Percentiles rank a stretch among this genome's conserved stretches.
Conservation (phyloP, 1,140 invertebrate genomes). For the Sitophilus oryzae region DNA sequence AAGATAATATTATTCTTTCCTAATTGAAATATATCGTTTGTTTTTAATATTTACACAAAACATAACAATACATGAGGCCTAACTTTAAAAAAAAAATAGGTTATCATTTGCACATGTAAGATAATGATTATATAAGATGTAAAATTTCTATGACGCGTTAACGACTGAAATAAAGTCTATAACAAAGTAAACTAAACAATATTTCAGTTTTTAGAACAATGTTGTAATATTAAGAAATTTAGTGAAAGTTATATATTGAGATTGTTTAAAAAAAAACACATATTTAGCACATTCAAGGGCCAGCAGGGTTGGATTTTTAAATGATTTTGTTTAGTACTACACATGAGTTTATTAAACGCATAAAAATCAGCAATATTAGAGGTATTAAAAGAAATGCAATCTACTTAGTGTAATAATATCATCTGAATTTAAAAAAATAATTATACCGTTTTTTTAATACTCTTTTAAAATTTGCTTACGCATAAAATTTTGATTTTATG, state of each 20-base stretch:
- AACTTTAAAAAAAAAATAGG: conserved; percentile 1
- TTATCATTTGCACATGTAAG: background rate
- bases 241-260: conserved; percentile 4
- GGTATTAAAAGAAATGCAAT: background rate
- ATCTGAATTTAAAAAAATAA: no score
- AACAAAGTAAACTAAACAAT: conserved; percentile 10
- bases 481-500: no score
- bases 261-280: conserved; percentile 2
- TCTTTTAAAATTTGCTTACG: no score
- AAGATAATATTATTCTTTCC: background rate
- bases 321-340: no score
- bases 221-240: conserved; percentile 6
- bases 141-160: background rate
- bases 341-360: no score
- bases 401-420: no score
- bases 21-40: background rate
- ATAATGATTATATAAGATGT: background rate
- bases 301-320: background rate
- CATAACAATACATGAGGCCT: conserved; percentile 7
- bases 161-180: conserved; percentile 6
- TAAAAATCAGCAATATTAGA: background rate
- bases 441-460: no score
- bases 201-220: conserved; percentile 4
- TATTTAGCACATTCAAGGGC: background rate
- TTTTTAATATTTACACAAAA: background rate